phyloP scores from a whole-genome alignment of 2,888 invertebrate species.

The Lepidochrysops patricia region DNA sequence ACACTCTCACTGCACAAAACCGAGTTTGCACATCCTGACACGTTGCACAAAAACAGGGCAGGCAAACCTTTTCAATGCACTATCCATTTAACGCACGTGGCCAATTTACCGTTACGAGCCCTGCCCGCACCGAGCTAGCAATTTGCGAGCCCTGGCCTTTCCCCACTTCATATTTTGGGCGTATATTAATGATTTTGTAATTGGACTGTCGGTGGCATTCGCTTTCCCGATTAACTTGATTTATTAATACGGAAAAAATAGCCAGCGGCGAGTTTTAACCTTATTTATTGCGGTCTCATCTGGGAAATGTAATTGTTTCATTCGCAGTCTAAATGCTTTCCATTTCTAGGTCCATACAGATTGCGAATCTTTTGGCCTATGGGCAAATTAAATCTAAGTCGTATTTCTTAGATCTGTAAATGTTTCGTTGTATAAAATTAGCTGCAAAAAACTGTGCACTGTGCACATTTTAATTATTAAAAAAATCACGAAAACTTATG shows the following conservation, averaged over 20 bases:
- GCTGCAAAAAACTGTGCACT: no score
- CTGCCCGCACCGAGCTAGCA: constrained; percentile 30
- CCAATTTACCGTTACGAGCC: constrained; percentile 47
- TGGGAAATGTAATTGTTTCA: not conserved
- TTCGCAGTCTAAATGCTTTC: not conserved
- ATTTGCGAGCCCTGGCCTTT: constrained; percentile 36
- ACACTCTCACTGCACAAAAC: not conserved
- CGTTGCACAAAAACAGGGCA: constrained; percentile 10
- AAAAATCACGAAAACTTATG: no score
- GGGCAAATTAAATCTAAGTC: no score
- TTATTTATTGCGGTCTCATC: not conserved
- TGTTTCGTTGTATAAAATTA: no score
- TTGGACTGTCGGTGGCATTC: constrained; percentile 50
- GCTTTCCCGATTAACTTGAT: constrained; percentile 40
- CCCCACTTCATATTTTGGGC: constrained; percentile 55
- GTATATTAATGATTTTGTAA: constrained; percentile 65
- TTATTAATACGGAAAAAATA: constrained; percentile 10
- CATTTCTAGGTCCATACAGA: no score
- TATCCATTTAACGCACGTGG: constrained; percentile 33
- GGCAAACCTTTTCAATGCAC: constrained; percentile 19
- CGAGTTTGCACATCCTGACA: not conserved
- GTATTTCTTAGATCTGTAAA: no score
- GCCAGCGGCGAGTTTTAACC: not conserved
- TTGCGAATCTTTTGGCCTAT: no score
- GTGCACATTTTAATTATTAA: no score